Base-by-base conservation (phyloP, 2,888 invertebrate genomes). In the Leptopilina drosophilae region DNA sequence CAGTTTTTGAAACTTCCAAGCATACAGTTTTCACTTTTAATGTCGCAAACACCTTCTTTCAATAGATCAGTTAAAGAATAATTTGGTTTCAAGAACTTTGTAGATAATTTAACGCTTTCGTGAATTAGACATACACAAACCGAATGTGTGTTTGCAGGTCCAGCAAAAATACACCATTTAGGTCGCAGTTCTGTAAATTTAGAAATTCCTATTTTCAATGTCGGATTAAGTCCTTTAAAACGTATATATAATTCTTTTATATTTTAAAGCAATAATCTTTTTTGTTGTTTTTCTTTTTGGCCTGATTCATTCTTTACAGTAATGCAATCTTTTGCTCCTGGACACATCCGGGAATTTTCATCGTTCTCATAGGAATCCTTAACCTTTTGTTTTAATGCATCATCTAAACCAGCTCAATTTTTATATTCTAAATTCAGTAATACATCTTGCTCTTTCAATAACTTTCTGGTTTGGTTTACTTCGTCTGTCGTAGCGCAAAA, bases 181-280 rank as follows among this genome's bases (percentile, higher is more conserved):
- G 78, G 78, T 33, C 78, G 20, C 67, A 78, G 62, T 26, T 53
- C 46, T 26, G 78, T 64, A 20, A 78, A 78, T 40, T 40, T 69
- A 5, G 78, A 78, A 26, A 78, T 59, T 5, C 78, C 69, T 40
- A 78, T 56, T 49, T 33, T 56, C 2, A 59, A 59, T 0, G 33
- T 46, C 33, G 78, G 73, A 46, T 66, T 66, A 77, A 49, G n/a
- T 64, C 66, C 64, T 64, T 64, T 62, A 49, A 64, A 66, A 49
- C 15, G 42, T 15, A n/a, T 5, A 49, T 65, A 77, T 9, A 77
- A 40, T 66, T 77, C 77, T 9, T 14, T 77, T 64, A 77, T 49
- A 65, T 64, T 66, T 49, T 26, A 5, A 15, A 77, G 26, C 20
- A 77, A 46, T 64, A 77, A 65, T 46, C 64, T 64, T 53, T 77